These are phyloP conservation scores for Frieseomelitta varia DNA, from an alignment of 1,140 invertebrate species.

Conservation along the genomic window DNA sequence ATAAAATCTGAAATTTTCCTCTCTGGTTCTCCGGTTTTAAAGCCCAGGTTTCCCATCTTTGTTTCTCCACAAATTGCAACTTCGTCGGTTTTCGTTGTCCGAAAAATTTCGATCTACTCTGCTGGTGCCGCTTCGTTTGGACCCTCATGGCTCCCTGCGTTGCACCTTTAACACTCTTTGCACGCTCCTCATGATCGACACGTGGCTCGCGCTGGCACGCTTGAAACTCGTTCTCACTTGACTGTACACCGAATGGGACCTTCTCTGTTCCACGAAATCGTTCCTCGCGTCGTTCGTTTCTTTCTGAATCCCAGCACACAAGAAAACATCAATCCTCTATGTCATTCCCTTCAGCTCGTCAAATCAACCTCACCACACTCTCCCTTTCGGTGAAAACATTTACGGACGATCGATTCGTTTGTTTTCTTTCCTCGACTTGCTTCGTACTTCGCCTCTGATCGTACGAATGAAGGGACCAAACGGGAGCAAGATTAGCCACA, in stretches of 20 bases:
- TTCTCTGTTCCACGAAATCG: slow-evolving; percentile 55
- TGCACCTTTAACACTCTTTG: slow-evolving; percentile 72
- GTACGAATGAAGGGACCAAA: neutral
- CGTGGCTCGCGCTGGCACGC: slow-evolving; percentile 68
- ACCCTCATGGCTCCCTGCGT: slow-evolving; percentile 66
- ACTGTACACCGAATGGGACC: slow-evolving; percentile 61
- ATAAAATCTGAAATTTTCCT: neutral
- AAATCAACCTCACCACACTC: neutral
- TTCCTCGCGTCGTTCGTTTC: slow-evolving; percentile 49
- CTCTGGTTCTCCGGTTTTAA: neutral
- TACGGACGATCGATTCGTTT: neutral
- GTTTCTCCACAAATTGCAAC: neutral
- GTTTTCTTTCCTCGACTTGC: neutral
- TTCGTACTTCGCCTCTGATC: neutral
- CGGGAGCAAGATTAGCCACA: neutral
- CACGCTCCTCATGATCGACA: slow-evolving; percentile 71
- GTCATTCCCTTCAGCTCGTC: neutral
- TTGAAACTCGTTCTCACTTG: slow-evolving; percentile 66
- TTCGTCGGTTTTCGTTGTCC: neutral
- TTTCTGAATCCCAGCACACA: slow-evolving; percentile 60
- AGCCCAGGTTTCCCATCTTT: neutral
- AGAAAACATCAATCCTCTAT: slow-evolving; percentile 52
- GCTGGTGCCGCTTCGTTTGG: neutral
- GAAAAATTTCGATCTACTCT: neutral
- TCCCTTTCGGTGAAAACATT: neutral